Evolutionary conservation across 2,797 vertebrate genomes (phyloP).

Genomic region (Lindbergichthys nudifrons): DNA sequence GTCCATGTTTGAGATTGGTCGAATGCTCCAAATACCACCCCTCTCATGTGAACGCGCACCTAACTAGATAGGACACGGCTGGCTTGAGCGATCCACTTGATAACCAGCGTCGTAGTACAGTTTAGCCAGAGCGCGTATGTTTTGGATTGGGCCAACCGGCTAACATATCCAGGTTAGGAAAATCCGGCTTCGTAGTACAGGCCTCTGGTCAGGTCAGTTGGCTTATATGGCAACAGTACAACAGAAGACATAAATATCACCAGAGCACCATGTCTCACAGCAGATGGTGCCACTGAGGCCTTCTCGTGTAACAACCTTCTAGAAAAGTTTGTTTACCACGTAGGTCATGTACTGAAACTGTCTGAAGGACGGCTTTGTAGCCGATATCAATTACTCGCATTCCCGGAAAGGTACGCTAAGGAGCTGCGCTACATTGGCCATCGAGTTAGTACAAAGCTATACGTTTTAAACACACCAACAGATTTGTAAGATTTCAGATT

Average conservation of each 20-base stretch:
- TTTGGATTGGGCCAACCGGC: too few relatives aligned
- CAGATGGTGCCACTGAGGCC: constrained; percentile 66
- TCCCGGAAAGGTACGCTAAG: not conserved
- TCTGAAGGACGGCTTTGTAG: not conserved
- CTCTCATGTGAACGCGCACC: too few relatives aligned
- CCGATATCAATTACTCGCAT: not conserved
- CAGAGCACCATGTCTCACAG: constrained; percentile 44
- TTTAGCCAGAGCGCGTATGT: too few relatives aligned
- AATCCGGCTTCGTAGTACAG: too few relatives aligned
- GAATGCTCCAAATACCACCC: too few relatives aligned
- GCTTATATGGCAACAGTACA: not conserved
- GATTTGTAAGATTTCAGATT: not conserved
- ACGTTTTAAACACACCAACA: not conserved
- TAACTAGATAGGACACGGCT: too few relatives aligned
- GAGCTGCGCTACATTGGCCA: too few relatives aligned
- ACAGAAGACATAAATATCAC: not conserved
- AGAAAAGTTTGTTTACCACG: constrained; percentile 64
- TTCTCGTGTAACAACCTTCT: constrained; percentile 48
- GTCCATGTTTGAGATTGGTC: too few relatives aligned
- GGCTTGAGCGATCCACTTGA: too few relatives aligned
- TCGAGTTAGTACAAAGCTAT: too few relatives aligned
- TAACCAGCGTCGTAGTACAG: too few relatives aligned
- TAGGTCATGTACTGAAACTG: not conserved
- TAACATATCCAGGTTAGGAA: too few relatives aligned
- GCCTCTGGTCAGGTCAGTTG: not conserved